Conservation (phyloP, 2,797 vertebrate genomes). For the Chloroceryle amazona region DNA sequence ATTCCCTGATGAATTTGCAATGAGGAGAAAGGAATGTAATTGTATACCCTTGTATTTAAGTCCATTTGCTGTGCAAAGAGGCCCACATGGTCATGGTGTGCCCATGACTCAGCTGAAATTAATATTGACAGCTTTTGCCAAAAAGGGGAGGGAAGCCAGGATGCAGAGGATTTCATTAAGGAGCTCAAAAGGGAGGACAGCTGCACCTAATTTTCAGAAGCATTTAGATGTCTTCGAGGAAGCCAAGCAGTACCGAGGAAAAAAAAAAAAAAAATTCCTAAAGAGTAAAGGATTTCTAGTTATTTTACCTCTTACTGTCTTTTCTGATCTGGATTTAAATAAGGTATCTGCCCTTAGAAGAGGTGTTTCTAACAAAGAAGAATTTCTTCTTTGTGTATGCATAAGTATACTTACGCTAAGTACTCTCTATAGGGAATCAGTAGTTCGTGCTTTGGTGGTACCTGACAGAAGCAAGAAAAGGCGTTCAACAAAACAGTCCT, state of each 20-base stretch:
- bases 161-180: not conserved
- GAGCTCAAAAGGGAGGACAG: slow-evolving; percentile 9
- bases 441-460: not conserved
- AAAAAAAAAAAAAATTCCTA: not conserved
- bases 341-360: not conserved
- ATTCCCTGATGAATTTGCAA: slow-evolving; percentile 36
- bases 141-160: not conserved
- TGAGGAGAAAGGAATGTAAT: slow-evolving; percentile 54
- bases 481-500: not conserved
- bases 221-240: slow-evolving; percentile 10
- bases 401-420: not conserved
- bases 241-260: not conserved
- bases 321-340: not conserved
- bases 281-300: not conserved
- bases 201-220: slow-evolving; percentile 65
- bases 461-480: not conserved
- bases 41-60: slow-evolving; percentile 45
- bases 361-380: not conserved
- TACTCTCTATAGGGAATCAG: not conserved
- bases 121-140: slow-evolving; percentile 15
- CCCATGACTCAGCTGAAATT: slow-evolving; percentile 21
- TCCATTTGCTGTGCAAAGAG: slow-evolving; percentile 44
- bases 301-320: not conserved
- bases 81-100: not conserved
- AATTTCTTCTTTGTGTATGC: not conserved